These are phyloP conservation scores for Anthopleura sola DNA, from an alignment of 64 coral and sea anemone genomes.

Conservation along the genomic window DNA sequence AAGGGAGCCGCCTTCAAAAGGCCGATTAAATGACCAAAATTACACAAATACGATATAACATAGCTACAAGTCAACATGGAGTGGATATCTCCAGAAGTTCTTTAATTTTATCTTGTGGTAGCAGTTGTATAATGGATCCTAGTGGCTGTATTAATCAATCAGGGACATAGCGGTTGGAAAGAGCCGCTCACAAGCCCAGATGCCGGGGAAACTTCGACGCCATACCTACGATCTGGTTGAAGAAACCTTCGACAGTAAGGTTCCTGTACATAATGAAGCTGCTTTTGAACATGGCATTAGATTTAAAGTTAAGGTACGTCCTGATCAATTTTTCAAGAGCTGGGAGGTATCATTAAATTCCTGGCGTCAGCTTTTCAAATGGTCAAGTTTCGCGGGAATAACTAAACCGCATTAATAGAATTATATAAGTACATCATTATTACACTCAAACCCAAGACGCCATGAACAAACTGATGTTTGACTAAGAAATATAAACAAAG, in stretches of 20 bases:
- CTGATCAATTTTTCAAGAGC: not conserved
- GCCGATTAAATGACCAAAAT: not conserved
- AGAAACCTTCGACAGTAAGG: slow-evolving; percentile 74
- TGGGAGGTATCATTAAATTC: not conserved
- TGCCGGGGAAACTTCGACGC: slow-evolving; percentile 83
- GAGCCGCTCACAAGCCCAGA: slow-evolving; percentile 15
- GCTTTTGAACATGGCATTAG: slow-evolving; percentile 90
- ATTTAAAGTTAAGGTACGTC: slow-evolving; percentile 78
- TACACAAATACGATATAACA: not conserved
- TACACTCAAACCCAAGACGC: not conserved
- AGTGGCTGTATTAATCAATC: not conserved
- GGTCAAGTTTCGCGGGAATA: not conserved
- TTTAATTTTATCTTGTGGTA: not conserved
- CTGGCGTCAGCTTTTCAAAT: not conserved
- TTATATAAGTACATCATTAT: not conserved
- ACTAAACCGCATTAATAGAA: not conserved
- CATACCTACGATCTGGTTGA: slow-evolving; percentile 84
- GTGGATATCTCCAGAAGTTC: not conserved
- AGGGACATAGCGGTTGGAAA: not conserved
- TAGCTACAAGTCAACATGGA: not conserved
- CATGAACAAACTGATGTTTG: not conserved
- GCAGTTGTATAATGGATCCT: not conserved
- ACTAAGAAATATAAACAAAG: not conserved
- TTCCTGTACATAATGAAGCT: slow-evolving; percentile 72
- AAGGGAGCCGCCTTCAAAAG: not conserved